phyloP scores from a whole-genome alignment of 2,113 vertebrate species.

The Heptranchias perlo region DNA sequence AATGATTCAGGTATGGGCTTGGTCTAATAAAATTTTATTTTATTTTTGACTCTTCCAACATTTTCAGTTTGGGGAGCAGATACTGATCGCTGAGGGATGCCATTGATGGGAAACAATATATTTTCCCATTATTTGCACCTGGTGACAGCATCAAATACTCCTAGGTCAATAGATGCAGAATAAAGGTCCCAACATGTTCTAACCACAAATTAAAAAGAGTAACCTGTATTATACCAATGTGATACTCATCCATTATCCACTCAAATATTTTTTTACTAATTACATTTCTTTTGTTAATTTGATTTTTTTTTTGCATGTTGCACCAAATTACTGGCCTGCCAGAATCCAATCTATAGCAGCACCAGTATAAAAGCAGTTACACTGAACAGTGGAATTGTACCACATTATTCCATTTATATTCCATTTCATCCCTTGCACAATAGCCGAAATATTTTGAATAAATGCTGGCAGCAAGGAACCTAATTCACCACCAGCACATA shows the following conservation, averaged over 20 bases:
- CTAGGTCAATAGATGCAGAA: neutral
- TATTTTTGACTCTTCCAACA: neutral
- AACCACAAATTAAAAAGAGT: neutral
- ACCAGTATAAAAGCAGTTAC: neutral
- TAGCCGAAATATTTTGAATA: neutral
- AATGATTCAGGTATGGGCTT: neutral
- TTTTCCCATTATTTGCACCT: neutral
- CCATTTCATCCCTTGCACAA: neutral
- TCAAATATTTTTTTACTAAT: neutral
- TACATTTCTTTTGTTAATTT: neutral
- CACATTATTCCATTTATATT: conserved; percentile 3
- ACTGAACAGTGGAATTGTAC: neutral
- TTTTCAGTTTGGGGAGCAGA: neutral
- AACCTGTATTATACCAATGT: neutral
- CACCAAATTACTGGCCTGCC: neutral
- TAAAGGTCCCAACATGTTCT: neutral
- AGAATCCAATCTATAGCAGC: neutral
- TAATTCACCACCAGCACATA: neutral
- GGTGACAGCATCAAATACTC: neutral
- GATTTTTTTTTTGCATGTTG: neutral
- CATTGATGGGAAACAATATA: neutral
- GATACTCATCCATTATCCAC: neutral
- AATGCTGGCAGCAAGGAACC: neutral
- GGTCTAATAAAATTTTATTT: neutral
- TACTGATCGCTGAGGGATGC: too few species aligned